These are phyloP conservation scores for Eristalinus aeneus DNA, from an alignment of 2,888 invertebrate genomes.

Conservation along the genomic window DNA sequence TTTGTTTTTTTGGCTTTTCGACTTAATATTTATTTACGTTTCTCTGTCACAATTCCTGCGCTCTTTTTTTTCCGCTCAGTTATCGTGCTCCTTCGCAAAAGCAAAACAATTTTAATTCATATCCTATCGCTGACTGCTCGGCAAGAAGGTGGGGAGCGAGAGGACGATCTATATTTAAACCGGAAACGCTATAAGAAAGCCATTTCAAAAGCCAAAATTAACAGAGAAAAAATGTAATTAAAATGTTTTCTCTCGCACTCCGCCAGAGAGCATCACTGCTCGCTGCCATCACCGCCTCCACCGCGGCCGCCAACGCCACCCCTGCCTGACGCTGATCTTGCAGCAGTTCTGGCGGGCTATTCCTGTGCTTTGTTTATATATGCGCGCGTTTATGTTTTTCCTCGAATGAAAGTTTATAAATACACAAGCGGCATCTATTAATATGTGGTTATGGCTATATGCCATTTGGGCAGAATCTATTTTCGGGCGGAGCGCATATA, in stretches of 20 bases:
- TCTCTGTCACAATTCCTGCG: not conserved
- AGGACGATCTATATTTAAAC: constrained; percentile 38
- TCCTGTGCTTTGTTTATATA: constrained; percentile 65
- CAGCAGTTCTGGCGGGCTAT: constrained; percentile 52
- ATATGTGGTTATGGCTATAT: constrained; percentile 48
- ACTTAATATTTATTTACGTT: constrained; percentile 23
- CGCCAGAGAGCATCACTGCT: not conserved
- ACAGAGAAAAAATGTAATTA: constrained; percentile 22
- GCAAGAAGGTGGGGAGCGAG: not conserved
- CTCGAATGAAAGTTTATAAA: constrained; percentile 41
- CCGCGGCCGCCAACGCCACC: not conserved
- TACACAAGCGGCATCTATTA: constrained; percentile 48
- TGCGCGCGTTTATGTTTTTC: constrained; percentile 52
- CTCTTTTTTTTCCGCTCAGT: not conserved
- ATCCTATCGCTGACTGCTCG: not conserved
- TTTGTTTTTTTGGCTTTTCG: too few relatives aligned
- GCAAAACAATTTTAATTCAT: not conserved
- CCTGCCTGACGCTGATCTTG: constrained; percentile 2
- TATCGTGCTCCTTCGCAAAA: not conserved
- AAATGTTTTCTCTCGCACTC: constrained; percentile 39
- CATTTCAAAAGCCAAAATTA: constrained; percentile 12
- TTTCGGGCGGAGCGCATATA: constrained; percentile 31
- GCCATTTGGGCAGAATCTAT: constrained; percentile 55
- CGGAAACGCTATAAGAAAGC: constrained; percentile 51
- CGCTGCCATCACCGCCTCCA: not conserved